phyloP scores from a whole-genome alignment of 1,140 invertebrate species.

The Drosophila kepulauana region DNA sequence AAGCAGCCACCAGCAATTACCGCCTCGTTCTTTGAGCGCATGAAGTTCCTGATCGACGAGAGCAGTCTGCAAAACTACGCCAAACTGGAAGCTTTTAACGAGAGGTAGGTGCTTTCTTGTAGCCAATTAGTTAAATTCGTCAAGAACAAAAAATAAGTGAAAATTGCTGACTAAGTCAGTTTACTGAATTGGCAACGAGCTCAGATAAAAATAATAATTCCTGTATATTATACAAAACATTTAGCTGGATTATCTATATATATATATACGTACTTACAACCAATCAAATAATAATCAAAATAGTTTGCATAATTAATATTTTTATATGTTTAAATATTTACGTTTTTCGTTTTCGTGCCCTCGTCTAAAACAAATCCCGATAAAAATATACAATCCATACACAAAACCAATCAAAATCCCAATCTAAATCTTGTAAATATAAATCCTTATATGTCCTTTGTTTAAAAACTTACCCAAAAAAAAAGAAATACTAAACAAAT shows the following conservation, averaged over 20 bases:
- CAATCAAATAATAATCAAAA: slow-evolving; percentile 73
- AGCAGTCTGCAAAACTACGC: slow-evolving; percentile 98
- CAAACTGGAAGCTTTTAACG: slow-evolving; percentile 96
- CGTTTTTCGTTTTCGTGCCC: slow-evolving; percentile 81
- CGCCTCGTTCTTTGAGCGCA: slow-evolving; percentile 98
- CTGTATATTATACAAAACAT: slow-evolving; percentile 52
- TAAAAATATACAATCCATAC: slow-evolving; percentile 51
- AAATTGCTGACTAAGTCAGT: slow-evolving; percentile 44
- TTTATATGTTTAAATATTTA: slow-evolving; percentile 80
- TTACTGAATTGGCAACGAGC: slow-evolving; percentile 62
- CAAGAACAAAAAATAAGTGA: slow-evolving; percentile 38
- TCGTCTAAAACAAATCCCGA: slow-evolving; percentile 78
- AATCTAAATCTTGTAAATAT: slow-evolving; percentile 73
- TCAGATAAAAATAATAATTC: slow-evolving; percentile 39
- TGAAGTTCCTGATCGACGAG: slow-evolving; percentile 99
- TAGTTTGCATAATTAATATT: slow-evolving; percentile 82
- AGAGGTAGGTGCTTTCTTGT: slow-evolving; percentile 91
- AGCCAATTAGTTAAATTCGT: slow-evolving; percentile 55
- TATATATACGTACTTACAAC: slow-evolving; percentile 40
- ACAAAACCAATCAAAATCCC: slow-evolving; percentile 53
- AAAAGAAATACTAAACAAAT: slow-evolving; percentile 39
- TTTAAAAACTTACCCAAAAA: slow-evolving; percentile 56
- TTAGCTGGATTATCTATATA: slow-evolving; percentile 61
- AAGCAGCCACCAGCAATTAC: slow-evolving; percentile 98
- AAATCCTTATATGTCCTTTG: slow-evolving; percentile 81